phyloP scores from a whole-genome alignment of 37 sponge, comb jelly and placozoan genomes.

The Spongilla lacustris region DNA sequence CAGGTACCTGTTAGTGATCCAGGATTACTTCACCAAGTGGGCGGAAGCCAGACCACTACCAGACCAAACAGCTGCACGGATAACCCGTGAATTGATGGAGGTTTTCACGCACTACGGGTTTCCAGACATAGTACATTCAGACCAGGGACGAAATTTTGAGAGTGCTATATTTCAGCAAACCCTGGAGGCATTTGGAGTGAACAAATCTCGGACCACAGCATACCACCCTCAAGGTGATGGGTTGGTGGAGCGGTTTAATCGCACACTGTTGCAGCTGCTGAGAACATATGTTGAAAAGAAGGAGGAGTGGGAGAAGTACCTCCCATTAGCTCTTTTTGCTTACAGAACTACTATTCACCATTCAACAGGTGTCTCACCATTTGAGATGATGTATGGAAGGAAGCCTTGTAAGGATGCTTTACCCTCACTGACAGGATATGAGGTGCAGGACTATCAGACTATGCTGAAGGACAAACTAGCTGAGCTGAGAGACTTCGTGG shows the following conservation, averaged over 20 bases:
- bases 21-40: slow-evolving; percentile 73
- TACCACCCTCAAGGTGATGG: slow-evolving; percentile 73
- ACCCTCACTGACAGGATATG: no score
- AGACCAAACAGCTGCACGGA: slow-evolving; percentile 41
- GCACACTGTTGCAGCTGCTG: slow-evolving; percentile 51
- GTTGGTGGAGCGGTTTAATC: slow-evolving; percentile 70
- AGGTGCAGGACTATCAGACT: slow-evolving; percentile 13
- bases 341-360: no score
- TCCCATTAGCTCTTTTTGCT: no score
- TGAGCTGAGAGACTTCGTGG: slow-evolving; percentile 46
- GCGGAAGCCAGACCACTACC: slow-evolving; percentile 54
- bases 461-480: slow-evolving; percentile 25
- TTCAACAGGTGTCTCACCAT: no score
- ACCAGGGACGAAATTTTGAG: slow-evolving; percentile 72
- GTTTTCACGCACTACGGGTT: slow-evolving; percentile 16
- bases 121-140: slow-evolving; percentile 45
- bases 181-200: slow-evolving; percentile 43
- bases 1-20: slow-evolving; percentile 48
- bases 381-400: no score
- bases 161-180: slow-evolving; percentile 17
- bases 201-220: slow-evolving; percentile 43
- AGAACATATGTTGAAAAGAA: slow-evolving; percentile 46
- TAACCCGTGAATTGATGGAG: slow-evolving; percentile 16
- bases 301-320: no score
- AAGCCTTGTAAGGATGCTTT: no score